Conservation (phyloP, 2,113 vertebrate genomes). For the human region GRCh38 chr12:111368501-111369000, state of each 20-base stretch:
- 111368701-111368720: neutral
- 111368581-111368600: neutral
- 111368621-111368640: neutral
- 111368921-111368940: neutral
- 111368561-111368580: neutral
- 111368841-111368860: neutral
- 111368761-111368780: neutral
- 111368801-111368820: neutral
- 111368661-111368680: neutral
- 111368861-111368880: neutral
- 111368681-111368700: neutral
- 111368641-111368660: neutral
- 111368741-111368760: neutral
- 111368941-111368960: neutral
- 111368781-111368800: neutral
- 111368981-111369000: neutral
- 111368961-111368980: constrained; percentile 15
- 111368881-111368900: neutral
- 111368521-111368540: neutral
- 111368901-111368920: constrained; percentile 58
- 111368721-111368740: too few species aligned
- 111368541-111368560: neutral
- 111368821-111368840: neutral
- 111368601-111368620: neutral
- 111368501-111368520: neutral